These are phyloP conservation scores for Morbakka virulenta DNA, from an alignment of 30 jellyfish, hydroid and myxozoan genomes.

Conservation along the genomic window DNA sequence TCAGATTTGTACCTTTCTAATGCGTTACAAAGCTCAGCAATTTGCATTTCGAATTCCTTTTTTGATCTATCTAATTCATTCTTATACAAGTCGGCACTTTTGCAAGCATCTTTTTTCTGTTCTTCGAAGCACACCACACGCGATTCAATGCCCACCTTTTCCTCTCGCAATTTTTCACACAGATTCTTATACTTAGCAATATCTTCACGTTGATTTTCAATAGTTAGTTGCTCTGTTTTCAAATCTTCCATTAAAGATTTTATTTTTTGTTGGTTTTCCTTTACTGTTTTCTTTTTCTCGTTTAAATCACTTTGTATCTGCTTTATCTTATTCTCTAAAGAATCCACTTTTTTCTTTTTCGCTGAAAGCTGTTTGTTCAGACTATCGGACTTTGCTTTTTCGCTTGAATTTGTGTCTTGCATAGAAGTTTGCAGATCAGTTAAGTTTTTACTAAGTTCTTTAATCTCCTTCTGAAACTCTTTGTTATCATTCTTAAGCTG, in stretches of 20 bases:
- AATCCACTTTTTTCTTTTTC: slow-evolving; percentile 57
- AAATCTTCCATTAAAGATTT: slow-evolving; percentile 56
- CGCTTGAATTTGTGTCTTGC: slow-evolving; percentile 14
- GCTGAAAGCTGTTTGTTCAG: slow-evolving; percentile 48
- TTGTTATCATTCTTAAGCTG: background rate
- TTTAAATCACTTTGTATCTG: slow-evolving; percentile 46
- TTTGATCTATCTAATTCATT: slow-evolving; percentile 36
- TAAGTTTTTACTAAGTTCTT: background rate
- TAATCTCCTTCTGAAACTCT: slow-evolving; percentile 6
- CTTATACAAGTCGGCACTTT: slow-evolving; percentile 18
- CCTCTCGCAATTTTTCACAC: slow-evolving; percentile 6
- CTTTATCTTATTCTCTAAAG: slow-evolving; percentile 58
- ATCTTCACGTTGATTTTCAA: background rate
- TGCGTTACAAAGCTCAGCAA: slow-evolving; percentile 77
- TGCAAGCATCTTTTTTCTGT: slow-evolving; percentile 16
- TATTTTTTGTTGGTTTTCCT: slow-evolving; percentile 58
- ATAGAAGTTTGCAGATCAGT: slow-evolving; percentile 24
- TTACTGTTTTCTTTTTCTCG: slow-evolving; percentile 51
- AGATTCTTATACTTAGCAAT: background rate
- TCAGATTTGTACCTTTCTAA: slow-evolving; percentile 86
- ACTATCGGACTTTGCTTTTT: slow-evolving; percentile 38
- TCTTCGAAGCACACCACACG: slow-evolving; percentile 34
- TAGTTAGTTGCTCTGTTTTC: slow-evolving; percentile 8
- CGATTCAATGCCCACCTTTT: background rate
- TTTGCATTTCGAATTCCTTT: slow-evolving; percentile 40